Evolutionary conservation across 1,140 invertebrate species (phyloP).

Genomic region (Cyclargus thomasi): DNA sequence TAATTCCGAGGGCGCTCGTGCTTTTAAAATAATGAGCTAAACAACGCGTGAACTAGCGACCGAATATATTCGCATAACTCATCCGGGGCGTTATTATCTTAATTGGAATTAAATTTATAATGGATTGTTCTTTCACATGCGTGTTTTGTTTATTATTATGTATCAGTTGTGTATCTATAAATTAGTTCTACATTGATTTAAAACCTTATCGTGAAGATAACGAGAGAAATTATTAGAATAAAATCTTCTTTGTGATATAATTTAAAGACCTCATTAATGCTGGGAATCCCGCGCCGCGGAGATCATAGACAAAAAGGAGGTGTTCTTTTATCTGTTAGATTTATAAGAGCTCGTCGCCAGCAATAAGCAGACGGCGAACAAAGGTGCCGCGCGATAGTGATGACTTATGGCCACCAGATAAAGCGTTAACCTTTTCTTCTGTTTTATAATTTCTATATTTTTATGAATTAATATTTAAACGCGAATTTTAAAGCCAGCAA

Average conservation of each 20-base stretch:
- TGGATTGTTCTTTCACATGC: not conserved
- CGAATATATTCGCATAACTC: slow-evolving; percentile 22
- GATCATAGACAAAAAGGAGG: not conserved
- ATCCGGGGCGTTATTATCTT: not conserved
- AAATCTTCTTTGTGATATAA: not conserved
- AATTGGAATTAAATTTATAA: slow-evolving; percentile 1
- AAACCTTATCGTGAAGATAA: no score
- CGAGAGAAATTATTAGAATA: no score
- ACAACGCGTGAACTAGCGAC: slow-evolving; percentile 32
- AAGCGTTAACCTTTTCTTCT: not conserved
- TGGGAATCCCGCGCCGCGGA: not conserved
- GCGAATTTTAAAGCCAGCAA: no score
- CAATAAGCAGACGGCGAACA: not conserved
- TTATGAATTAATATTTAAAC: not conserved
- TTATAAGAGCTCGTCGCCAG: not conserved
- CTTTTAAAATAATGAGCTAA: slow-evolving; percentile 57
- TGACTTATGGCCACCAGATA: not conserved
- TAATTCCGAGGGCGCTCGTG: slow-evolving; percentile 67
- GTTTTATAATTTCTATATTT: not conserved
- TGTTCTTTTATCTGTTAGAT: not conserved
- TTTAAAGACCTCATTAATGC: not conserved
- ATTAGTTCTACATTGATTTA: no score
- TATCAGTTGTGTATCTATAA: not conserved
- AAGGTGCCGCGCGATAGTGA: not conserved
- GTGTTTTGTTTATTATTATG: not conserved